Evolutionary conservation across 2,888 invertebrate species (phyloP).

Genomic region (Lordiphosa fenestrarum): DNA sequence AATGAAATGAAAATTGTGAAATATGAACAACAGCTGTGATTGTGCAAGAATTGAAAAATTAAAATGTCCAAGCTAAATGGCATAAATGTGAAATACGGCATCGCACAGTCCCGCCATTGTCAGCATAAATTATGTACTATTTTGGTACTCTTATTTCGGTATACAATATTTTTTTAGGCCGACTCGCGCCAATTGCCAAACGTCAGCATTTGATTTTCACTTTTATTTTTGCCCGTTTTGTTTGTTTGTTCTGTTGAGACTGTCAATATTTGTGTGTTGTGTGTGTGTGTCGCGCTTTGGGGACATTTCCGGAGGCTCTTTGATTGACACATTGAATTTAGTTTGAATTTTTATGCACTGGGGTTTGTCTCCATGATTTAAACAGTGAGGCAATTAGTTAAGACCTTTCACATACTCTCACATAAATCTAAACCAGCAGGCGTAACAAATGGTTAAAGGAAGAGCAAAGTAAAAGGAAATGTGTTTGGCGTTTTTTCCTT

Average conservation of each 20-base stretch:
- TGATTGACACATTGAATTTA: conserved; percentile 59
- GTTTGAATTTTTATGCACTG: not conserved
- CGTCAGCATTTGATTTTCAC: conserved; percentile 46
- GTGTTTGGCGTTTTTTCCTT: not conserved
- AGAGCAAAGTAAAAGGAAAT: conserved; percentile 13
- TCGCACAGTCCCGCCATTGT: conserved; percentile 10
- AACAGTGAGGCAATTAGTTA: conserved; percentile 49
- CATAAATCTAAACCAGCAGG: conserved; percentile 4
- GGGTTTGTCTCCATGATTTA: conserved; percentile 3
- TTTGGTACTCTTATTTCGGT: not conserved
- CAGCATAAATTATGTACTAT: conserved; percentile 56
- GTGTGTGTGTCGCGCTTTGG: conserved; percentile 22
- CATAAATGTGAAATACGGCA: not conserved
- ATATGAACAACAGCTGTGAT: conserved; percentile 44
- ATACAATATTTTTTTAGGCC: conserved; percentile 20
- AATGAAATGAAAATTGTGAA: conserved; percentile 18
- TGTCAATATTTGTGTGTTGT: conserved; percentile 40
- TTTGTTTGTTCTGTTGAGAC: conserved; percentile 13
- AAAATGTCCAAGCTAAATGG: conserved; percentile 62
- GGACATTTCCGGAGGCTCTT: conserved; percentile 29
- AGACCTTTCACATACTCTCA: conserved; percentile 1
- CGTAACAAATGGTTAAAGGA: conserved; percentile 23
- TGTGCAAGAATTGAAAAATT: conserved; percentile 35
- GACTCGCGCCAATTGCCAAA: conserved; percentile 42
- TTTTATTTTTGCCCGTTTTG: conserved; percentile 19